Evolutionary conservation across 2,113 vertebrate species (phyloP), one percentile per base, ranked within the genome.

Genomic region (Calypte anna): DNA sequence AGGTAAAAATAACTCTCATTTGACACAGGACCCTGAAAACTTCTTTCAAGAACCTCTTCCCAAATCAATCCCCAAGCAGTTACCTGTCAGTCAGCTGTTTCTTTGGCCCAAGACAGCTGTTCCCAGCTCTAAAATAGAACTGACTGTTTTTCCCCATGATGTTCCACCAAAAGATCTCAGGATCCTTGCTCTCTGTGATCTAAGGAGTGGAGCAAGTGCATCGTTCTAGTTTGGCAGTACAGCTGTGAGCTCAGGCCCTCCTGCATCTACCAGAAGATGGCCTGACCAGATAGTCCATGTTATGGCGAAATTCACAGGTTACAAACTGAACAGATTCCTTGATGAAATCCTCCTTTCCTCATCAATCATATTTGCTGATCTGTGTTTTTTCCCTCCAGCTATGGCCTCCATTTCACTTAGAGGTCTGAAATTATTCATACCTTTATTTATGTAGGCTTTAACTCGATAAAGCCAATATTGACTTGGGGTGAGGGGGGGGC

Each of bases 121-220:
- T 87, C 12, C 14, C 7, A 80, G 40, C 9, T 44, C 25, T 64
- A 62, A 88, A 80, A 33, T 30, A 55, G 67, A n/a, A n/a, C n/a
- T n/a, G 6, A 46, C 3, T 2, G 2, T 18, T 89, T 13, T 27
- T 58, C 23, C 5, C 6, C 9, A 14, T 23, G 28, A 38, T 2
- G 8, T 6, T 83, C 9, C 24, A 14, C 6, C 28, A 44, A 86
- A 44, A 3, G 4, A 10, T 40, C 7, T 28, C n/a, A 80, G 18
- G 9, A 68, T 12, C 5, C 22, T 54, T 89, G 57, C 5, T 16
- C 30, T 19, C 9, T 46, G 28, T 33, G 33, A 82, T 33, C 27
- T 7, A 7, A 15, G 12, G 10, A 55, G 9, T 3, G 8, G 21
- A 78, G 23, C 0, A 0, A 40, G 14, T 10, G 17, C 3, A 59